Percentiles rank a stretch among this genome's conserved stretches.
phyloP scores from a whole-genome alignment of 2,888 invertebrate species.

The Hybos culiciformis region DNA sequence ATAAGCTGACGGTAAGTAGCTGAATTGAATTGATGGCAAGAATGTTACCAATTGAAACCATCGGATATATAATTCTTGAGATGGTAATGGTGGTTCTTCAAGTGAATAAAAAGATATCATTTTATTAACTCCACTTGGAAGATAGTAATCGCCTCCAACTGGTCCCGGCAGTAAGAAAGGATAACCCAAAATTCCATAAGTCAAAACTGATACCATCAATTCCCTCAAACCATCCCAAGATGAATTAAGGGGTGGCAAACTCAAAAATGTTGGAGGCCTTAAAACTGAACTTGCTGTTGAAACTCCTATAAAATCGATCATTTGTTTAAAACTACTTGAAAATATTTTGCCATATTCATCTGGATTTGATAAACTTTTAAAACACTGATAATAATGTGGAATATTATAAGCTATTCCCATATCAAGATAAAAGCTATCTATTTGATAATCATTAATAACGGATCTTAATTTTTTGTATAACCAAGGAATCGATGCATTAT shows the following conservation, averaged over 20 bases:
- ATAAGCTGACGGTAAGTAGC: slow-evolving; percentile 78
- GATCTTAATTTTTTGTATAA: slow-evolving; percentile 54
- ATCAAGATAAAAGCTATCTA: slow-evolving; percentile 76
- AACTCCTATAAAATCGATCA: slow-evolving; percentile 55
- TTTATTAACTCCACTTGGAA: slow-evolving; percentile 39
- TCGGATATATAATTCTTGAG: slow-evolving; percentile 70
- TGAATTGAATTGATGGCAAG: slow-evolving; percentile 82
- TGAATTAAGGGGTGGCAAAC: slow-evolving; percentile 72
- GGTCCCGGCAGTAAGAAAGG: slow-evolving; percentile 89
- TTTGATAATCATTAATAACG: slow-evolving; percentile 56
- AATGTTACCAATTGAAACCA: slow-evolving; percentile 88
- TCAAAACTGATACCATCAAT: slow-evolving; percentile 75
- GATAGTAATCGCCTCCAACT: slow-evolving; percentile 76
- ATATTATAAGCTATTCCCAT: slow-evolving; percentile 70
- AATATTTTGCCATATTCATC: slow-evolving; percentile 71
- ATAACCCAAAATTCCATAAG: slow-evolving; percentile 81
- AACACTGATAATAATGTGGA: slow-evolving; percentile 74
- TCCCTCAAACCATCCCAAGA: slow-evolving; percentile 65
- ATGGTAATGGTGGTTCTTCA: slow-evolving; percentile 48
- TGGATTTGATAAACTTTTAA: slow-evolving; percentile 58
- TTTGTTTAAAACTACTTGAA: slow-evolving; percentile 47
- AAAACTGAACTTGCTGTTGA: slow-evolving; percentile 73
- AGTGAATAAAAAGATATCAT: slow-evolving; percentile 40
- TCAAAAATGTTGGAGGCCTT: slow-evolving; percentile 71
- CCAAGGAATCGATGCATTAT: slow-evolving; percentile 70